Evolutionary conservation across 2,797 vertebrate species (phyloP).

Genomic region (Protosalanx chinensis): DNA sequence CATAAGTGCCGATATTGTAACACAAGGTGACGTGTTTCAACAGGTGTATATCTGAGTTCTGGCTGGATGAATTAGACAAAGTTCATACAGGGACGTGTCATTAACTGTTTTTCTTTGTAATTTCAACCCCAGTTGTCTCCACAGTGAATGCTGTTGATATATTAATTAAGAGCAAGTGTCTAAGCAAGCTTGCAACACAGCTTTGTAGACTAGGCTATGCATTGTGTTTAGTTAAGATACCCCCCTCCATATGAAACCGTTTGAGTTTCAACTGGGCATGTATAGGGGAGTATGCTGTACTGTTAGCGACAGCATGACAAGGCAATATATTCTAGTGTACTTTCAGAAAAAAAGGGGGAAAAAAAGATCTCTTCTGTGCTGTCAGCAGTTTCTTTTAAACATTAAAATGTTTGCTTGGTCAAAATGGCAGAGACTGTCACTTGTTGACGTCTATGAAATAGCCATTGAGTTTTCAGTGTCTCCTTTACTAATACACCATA

Average conservation of each 20-base stretch:
- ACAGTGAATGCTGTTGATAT: constrained; percentile 57
- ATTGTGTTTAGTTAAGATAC: constrained; percentile 24
- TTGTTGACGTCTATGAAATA: neutral
- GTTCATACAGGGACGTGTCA: neutral
- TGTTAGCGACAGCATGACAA: constrained; percentile 53
- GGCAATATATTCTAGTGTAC: constrained; percentile 30
- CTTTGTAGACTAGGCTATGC: constrained; percentile 56
- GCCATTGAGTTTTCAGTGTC: neutral
- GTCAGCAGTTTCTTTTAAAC: constrained; percentile 10
- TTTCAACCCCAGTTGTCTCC: constrained; percentile 36
- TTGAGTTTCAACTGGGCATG: constrained; percentile 65
- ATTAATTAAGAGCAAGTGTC: constrained; percentile 63
- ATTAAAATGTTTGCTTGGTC: constrained; percentile 1
- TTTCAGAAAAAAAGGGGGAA: constrained; percentile 13
- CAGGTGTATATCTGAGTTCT: neutral
- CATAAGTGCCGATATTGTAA: neutral
- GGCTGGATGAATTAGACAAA: neutral
- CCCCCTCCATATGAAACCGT: constrained; percentile 44
- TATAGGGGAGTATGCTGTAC: constrained; percentile 58
- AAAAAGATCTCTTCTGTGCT: constrained; percentile 17
- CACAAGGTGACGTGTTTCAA: neutral
- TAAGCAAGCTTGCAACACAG: constrained; percentile 54
- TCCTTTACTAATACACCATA: neutral
- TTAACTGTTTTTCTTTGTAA: neutral
- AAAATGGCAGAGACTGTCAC: neutral